Conservation (phyloP, 2,797 vertebrate genomes). For the Chiroxiphia lanceolata region DNA sequence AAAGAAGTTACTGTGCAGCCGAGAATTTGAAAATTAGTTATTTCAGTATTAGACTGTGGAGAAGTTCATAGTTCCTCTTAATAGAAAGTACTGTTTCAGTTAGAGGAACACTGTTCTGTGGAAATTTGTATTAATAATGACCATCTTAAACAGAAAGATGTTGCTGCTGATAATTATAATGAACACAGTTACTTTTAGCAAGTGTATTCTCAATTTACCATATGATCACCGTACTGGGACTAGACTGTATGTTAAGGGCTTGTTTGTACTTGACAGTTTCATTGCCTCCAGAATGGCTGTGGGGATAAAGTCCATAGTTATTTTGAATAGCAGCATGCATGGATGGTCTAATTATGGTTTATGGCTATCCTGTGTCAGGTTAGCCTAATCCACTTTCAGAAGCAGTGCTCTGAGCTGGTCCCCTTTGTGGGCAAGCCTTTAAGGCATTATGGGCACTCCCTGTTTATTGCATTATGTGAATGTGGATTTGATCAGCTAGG, state of each 20-base stretch:
- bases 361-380: not conserved
- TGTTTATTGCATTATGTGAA: not conserved
- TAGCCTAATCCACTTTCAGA: not conserved
- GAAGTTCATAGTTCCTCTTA: not conserved
- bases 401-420: not conserved
- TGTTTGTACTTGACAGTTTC: not conserved
- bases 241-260: not conserved
- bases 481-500: not conserved
- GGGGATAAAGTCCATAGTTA: not conserved
- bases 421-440: not conserved
- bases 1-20: rapidly evolving
- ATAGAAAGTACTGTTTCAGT: not conserved
- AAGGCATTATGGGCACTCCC: not conserved
- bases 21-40: not conserved
- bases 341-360: not conserved
- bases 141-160: not conserved
- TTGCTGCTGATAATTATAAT: not conserved
- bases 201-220: not conserved
- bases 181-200: not conserved
- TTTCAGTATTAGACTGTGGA: not conserved
- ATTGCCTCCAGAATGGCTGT: not conserved
- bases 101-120: rapidly evolving
- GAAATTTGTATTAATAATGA: not conserved
- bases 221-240: not conserved
- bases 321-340: not conserved